These are phyloP conservation scores for Propithecus coquereli DNA, from an alignment of 2,113 vertebrate species.

Conservation along the genomic window DNA sequence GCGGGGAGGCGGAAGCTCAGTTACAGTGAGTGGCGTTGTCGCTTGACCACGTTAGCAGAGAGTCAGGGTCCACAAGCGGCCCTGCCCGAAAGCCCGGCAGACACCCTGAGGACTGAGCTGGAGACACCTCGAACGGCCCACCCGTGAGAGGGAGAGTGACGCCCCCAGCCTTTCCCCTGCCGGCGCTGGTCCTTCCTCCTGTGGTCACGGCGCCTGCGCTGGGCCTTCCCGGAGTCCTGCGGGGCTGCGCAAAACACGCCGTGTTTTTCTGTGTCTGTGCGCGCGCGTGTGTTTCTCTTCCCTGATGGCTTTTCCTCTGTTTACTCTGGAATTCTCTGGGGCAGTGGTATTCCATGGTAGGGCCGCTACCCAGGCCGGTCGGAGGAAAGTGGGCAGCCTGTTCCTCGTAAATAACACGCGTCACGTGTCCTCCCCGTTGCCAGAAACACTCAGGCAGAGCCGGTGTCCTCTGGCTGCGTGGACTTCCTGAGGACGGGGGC, in stretches of 20 bases:
- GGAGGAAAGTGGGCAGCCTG: constrained; percentile 55
- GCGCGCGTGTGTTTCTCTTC: not conserved
- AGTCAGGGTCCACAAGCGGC: not conserved
- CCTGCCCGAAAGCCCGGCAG: too few species aligned
- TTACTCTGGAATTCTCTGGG: constrained; percentile 26
- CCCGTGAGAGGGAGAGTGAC: too few species aligned
- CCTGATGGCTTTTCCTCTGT: not conserved
- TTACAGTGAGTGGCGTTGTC: not conserved
- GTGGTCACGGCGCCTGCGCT: not conserved
- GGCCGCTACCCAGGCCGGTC: not conserved
- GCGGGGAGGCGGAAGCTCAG: not conserved
- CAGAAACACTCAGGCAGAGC: not conserved
- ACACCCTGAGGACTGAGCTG: not conserved
- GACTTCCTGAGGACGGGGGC: not conserved
- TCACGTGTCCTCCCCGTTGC: constrained; percentile 38
- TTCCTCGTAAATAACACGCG: constrained; percentile 11
- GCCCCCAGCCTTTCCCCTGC: too few species aligned
- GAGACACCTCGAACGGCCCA: not conserved
- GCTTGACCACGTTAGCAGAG: not conserved
- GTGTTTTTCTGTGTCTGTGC: not conserved
- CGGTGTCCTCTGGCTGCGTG: not conserved
- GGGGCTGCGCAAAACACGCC: not conserved
- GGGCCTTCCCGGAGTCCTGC: not conserved
- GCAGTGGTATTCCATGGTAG: not conserved
- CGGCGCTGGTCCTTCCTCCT: not conserved